Conservation (phyloP, 2,888 invertebrate genomes). For the Nomada hirtipes region DNA sequence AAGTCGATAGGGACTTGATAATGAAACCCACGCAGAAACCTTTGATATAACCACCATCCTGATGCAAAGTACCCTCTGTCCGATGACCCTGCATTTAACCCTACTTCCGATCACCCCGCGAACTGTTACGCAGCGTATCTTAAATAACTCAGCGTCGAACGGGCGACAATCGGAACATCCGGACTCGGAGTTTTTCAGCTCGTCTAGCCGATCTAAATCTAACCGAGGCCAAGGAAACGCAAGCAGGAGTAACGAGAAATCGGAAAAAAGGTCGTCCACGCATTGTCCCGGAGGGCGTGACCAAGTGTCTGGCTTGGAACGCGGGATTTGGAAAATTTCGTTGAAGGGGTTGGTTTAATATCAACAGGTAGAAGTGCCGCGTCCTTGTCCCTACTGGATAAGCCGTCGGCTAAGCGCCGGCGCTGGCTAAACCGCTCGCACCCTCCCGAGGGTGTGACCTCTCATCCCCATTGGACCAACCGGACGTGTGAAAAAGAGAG, state of each 20-base stretch:
- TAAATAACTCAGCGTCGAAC: background rate
- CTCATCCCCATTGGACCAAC: constrained; percentile 79
- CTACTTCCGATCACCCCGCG: background rate
- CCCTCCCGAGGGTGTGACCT: constrained; percentile 83
- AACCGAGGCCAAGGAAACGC: too few species aligned
- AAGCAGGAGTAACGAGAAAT: background rate
- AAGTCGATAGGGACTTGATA: constrained; percentile 55
- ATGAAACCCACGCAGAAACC: constrained; percentile 37
- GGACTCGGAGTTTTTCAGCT: background rate
- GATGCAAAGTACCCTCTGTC: background rate
- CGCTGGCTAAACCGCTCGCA: constrained; percentile 83
- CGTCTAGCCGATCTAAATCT: too few species aligned
- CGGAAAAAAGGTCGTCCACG: background rate
- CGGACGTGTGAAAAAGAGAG: constrained; percentile 79
- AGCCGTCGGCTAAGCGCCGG: constrained; percentile 83
- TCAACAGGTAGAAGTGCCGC: constrained; percentile 82
- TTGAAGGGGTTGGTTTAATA: constrained; percentile 82
- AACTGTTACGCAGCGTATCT: background rate
- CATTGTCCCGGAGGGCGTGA: constrained; percentile 76
- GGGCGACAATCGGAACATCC: too few species aligned
- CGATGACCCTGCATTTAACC: constrained; percentile 9
- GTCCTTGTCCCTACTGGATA: constrained; percentile 80
- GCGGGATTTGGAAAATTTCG: constrained; percentile 82
- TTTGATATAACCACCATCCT: constrained; percentile 1
- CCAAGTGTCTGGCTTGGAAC: constrained; percentile 66